Evolutionary conservation across 2,113 vertebrate genomes (phyloP).

Genomic region (Callipepla californica): DNA sequence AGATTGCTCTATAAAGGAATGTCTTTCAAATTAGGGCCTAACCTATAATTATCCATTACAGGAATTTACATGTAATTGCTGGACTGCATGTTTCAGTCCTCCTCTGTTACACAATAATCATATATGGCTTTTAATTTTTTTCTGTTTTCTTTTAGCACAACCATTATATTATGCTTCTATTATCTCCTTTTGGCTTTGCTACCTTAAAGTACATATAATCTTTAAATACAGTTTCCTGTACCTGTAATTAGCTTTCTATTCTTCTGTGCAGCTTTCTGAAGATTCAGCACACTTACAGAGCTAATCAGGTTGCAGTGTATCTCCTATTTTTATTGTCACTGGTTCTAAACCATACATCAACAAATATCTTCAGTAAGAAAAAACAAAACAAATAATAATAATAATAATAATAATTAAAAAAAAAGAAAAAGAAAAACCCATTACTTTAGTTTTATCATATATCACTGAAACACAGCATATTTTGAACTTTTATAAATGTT

Average conservation of each 20-base stretch:
- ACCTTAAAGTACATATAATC: background rate
- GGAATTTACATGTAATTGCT: constrained; percentile 6
- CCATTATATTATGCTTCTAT: background rate
- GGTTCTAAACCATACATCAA: constrained; percentile 7
- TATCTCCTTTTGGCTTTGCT: background rate
- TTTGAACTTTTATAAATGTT: background rate
- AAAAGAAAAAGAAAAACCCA: too few relatives aligned
- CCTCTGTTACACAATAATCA: background rate
- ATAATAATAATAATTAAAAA: too few relatives aligned
- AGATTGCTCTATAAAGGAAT: background rate
- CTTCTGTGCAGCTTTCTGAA: background rate
- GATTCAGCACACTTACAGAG: background rate
- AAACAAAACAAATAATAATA: too few relatives aligned
- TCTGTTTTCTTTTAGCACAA: background rate
- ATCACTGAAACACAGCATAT: background rate
- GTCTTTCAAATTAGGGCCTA: background rate
- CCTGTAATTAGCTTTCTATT: background rate
- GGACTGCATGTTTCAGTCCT: background rate
- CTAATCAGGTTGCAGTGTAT: background rate
- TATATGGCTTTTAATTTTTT: constrained; percentile 8
- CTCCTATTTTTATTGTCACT: background rate
- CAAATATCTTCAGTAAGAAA: background rate
- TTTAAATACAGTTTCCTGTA: background rate
- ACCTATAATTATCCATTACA: constrained; percentile 31
- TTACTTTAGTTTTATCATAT: background rate